Evolutionary conservation across 2,888 invertebrate genomes (phyloP), one percentile per base, ranked within the genome.

Genomic region (Parnassius apollo): DNA sequence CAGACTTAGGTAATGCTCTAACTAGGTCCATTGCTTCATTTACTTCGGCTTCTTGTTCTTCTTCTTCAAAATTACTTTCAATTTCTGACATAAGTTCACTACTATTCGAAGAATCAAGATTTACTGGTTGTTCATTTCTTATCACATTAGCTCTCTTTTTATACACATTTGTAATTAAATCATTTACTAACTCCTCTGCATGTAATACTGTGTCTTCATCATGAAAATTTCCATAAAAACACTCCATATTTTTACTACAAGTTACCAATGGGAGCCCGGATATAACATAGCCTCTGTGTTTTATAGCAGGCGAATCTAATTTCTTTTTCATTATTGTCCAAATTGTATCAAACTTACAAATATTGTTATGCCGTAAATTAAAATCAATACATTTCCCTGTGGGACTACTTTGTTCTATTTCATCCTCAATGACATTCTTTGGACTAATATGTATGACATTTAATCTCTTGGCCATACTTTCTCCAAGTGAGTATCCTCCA

Each of bases 191-290:
- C 50, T 80, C 78, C 64, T 82, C 74, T 45, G 78, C 68, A 61
- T 72, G 65, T 42, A 68, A 42, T 54, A 83, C 22, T 45, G 86
- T 77, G 68, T 86, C 88, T 79, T 91, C 92, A 22, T 80, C 74
- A 73, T 76, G 58, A 55, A 88, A 71, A 52, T 71, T 69, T 58
- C 74, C 67, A 45, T 76, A 67, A 42, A 81, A 71, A 69, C 74
- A 78, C 66, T 75, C 67, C 44, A 75, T 63, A 53, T 69, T 72
- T 68, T 70, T 76, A 60, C 59, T 74, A 57, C 91, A 88, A 2
- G 92, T 88, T n/a, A 94, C 86, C 48, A 95, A 76, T 22, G 95
- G 95, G 66, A 95, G 82, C 9, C 94, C 95, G 63, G 94, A 93
- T 68, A 95, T 78, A 2, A 95, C 90, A 85, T 93, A 95, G 9